Evolutionary conservation across 2,797 vertebrate genomes (phyloP).

Genomic region (Eutrigla gurnardus): DNA sequence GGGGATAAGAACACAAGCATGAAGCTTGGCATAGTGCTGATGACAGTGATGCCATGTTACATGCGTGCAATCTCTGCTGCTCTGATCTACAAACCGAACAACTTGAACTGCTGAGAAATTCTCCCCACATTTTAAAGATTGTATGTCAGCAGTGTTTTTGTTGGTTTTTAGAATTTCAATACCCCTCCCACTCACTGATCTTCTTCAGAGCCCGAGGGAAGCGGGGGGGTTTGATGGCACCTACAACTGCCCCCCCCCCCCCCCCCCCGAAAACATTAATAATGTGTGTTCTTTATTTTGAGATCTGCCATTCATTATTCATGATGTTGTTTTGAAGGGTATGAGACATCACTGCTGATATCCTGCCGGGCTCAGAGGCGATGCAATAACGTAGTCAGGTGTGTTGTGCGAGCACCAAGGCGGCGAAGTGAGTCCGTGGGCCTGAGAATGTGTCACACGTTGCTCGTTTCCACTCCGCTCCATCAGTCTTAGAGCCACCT

Average conservation of each 20-base stretch:
- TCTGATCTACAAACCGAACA: not conserved
- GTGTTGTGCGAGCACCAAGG: slow-evolving; percentile 35
- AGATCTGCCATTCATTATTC: slow-evolving; percentile 76
- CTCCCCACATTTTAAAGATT: not conserved
- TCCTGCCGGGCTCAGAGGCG: slow-evolving; percentile 58
- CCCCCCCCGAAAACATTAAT: slow-evolving; percentile 70
- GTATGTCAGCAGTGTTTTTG: slow-evolving; percentile 1
- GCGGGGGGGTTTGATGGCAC: slow-evolving; percentile 23
- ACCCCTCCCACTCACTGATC: not conserved
- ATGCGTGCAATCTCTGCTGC: not conserved
- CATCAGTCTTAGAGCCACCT: slow-evolving; percentile 41
- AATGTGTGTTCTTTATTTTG: slow-evolving; percentile 75
- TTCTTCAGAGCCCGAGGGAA: slow-evolving; percentile 25
- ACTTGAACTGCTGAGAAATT: not conserved
- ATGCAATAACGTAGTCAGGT: slow-evolving; percentile 62
- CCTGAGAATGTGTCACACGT: slow-evolving; percentile 28
- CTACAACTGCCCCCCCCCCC: slow-evolving; percentile 54
- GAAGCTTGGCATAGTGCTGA: not conserved
- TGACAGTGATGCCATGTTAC: slow-evolving; percentile 6
- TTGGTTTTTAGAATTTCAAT: slow-evolving; percentile 3
- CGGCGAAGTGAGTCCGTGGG: slow-evolving; percentile 27
- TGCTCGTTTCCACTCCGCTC: slow-evolving; percentile 31
- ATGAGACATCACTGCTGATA: slow-evolving; percentile 66
- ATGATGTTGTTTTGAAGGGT: slow-evolving; percentile 71
- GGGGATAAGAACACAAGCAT: not conserved